phyloP scores from a whole-genome alignment of 2,888 invertebrate genomes.

The Phaonia tiefii region DNA sequence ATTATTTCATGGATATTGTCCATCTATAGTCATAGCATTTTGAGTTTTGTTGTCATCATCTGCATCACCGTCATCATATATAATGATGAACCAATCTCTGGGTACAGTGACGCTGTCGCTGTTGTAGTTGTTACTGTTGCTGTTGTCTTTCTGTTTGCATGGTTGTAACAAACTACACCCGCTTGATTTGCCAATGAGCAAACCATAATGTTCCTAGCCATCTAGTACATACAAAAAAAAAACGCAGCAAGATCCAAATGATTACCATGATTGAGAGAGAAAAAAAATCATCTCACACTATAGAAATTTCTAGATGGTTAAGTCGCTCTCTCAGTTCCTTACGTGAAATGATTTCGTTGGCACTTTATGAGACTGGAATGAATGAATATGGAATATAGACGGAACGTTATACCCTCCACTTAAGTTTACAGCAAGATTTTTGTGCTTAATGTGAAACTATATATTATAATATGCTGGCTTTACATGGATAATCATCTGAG shows the following conservation, averaged over 20 bases:
- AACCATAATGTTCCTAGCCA: constrained; percentile 28
- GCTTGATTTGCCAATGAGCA: constrained; percentile 49
- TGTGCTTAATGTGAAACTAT: too few species aligned
- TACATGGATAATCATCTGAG: too few species aligned
- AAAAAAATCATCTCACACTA: too few species aligned
- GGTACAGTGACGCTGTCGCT: too few species aligned
- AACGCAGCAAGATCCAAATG: neutral
- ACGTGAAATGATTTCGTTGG: too few species aligned
- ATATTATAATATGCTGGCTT: too few species aligned
- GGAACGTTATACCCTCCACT: too few species aligned
- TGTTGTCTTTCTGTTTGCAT: constrained; percentile 28
- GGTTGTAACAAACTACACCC: constrained; percentile 49
- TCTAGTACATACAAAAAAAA: neutral
- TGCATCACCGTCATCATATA: constrained; percentile 59
- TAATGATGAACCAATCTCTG: constrained; percentile 55
- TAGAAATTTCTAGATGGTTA: too few species aligned
- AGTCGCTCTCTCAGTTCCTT: too few species aligned
- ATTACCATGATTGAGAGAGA: constrained; percentile 13
- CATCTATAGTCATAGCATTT: constrained; percentile 20
- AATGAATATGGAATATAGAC: too few species aligned
- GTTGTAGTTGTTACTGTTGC: constrained; percentile 23
- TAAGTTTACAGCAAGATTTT: too few species aligned
- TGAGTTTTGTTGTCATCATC: constrained; percentile 52
- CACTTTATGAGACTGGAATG: too few species aligned
- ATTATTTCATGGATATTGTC: constrained; percentile 27